Percentiles rank a stretch among this genome's conserved stretches.
Conservation (phyloP, 2,113 vertebrate species). For the Passerina amoena region DNA sequence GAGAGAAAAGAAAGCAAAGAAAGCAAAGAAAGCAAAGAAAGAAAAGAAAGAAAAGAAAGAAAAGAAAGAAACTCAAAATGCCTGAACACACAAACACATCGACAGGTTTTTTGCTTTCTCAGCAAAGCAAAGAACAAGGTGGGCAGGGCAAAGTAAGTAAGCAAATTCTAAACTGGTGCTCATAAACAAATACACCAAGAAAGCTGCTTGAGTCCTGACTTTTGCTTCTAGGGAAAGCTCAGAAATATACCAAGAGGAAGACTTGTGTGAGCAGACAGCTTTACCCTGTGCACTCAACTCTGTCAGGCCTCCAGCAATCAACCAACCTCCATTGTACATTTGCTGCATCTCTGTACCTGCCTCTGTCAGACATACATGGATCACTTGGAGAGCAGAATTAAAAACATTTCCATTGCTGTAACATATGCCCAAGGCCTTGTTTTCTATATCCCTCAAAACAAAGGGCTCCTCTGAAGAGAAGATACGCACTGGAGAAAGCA, state of each 20-base stretch:
- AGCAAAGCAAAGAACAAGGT: not conserved
- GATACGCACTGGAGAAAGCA: not conserved
- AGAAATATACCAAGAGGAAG: not conserved
- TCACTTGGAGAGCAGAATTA: constrained; percentile 17
- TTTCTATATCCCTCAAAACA: not conserved
- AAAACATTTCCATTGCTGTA: constrained; percentile 8
- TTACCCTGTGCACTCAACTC: not conserved
- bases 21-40: not conserved
- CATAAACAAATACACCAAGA: not conserved
- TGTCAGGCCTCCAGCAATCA: not conserved
- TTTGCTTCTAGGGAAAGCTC: not conserved
- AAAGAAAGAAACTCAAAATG: not conserved
- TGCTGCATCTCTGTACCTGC: not conserved
- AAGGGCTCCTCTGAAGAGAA: not conserved
- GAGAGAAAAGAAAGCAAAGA: not conserved
- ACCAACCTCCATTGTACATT: not conserved
- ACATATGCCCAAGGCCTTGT: not conserved
- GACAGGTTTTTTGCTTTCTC: not conserved
- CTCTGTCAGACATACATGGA: not conserved
- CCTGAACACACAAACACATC: not conserved
- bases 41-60: not conserved
- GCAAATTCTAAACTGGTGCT: not conserved
- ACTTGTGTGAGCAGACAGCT: not conserved
- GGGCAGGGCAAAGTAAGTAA: not conserved
- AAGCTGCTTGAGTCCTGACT: not conserved